Evolutionary conservation across 2,113 vertebrate species (phyloP).

Genomic region (Butastur rufipennis): DNA sequence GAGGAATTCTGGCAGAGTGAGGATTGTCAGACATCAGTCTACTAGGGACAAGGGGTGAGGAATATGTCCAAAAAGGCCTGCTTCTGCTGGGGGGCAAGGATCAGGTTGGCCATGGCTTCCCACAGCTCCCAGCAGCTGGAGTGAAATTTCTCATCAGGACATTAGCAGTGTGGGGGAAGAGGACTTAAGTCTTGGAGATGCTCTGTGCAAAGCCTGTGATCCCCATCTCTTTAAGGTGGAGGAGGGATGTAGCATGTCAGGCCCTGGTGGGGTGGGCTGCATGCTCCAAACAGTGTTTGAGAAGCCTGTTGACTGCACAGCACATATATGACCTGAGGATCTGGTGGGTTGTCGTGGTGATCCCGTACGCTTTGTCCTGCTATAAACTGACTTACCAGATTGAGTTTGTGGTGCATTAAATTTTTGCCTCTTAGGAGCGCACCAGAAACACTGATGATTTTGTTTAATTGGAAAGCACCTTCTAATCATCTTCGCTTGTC

Average conservation of each 20-base stretch:
- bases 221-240: neutral
- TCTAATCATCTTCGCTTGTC: neutral
- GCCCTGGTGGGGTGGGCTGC: neutral
- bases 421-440: neutral
- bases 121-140: neutral
- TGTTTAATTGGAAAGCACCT: neutral
- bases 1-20: neutral
- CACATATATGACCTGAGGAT: accelerated
- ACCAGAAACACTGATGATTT: neutral
- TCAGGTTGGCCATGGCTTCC: neutral
- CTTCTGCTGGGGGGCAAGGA: neutral
- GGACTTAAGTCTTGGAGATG: neutral
- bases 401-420: neutral
- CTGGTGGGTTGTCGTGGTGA: neutral
- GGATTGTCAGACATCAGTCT: neutral
- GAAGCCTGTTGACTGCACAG: neutral
- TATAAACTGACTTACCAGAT: neutral
- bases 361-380: neutral
- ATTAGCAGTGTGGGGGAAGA: neutral
- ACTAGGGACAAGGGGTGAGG: neutral
- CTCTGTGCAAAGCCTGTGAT: neutral
- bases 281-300: neutral
- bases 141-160: neutral
- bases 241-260: neutral
- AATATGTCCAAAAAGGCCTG: neutral